Evolutionary conservation across 35 echinoderm and acorn worm species (phyloP).

Genomic region (Strongylocentrotus purpuratus): DNA sequence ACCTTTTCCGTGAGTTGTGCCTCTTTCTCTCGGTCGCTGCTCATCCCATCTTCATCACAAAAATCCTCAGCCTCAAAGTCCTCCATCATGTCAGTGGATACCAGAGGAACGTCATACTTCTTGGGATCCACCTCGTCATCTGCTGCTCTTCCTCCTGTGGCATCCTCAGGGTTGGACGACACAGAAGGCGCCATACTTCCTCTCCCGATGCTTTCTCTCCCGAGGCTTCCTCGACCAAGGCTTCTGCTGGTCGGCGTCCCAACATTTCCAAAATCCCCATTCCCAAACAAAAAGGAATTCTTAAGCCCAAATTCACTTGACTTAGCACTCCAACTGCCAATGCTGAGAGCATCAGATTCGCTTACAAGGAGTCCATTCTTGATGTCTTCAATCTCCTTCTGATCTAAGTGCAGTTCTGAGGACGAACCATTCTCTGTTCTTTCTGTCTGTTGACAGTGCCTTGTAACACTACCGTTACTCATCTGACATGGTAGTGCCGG

Average conservation of each 20-base stretch:
- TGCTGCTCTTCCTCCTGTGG: neutral
- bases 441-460: neutral
- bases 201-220: neutral
- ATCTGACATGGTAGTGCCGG: neutral
- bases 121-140: conserved; percentile 34
- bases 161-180: neutral
- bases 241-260: conserved; percentile 28
- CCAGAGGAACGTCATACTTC: conserved; percentile 59
- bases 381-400: conserved; percentile 65
- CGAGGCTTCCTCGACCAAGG: conserved; percentile 23
- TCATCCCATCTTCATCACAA: conserved; percentile 53
- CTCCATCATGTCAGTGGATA: conserved; percentile 65
- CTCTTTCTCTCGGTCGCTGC: conserved; percentile 54
- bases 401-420: conserved; percentile 30
- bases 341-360: conserved; percentile 29
- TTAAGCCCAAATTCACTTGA: conserved; percentile 47
- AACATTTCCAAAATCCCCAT: conserved; percentile 22
- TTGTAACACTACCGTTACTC: neutral
- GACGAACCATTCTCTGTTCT: neutral
- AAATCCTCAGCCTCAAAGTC: conserved; percentile 69
- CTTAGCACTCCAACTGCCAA: conserved; percentile 40
- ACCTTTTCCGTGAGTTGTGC: conserved; percentile 72
- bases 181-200: conserved; percentile 12
- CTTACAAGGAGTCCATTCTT: conserved; percentile 54
- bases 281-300: conserved; percentile 34